Conservation (phyloP, 1,140 invertebrate species). For the Bombyx mandarina region DNA sequence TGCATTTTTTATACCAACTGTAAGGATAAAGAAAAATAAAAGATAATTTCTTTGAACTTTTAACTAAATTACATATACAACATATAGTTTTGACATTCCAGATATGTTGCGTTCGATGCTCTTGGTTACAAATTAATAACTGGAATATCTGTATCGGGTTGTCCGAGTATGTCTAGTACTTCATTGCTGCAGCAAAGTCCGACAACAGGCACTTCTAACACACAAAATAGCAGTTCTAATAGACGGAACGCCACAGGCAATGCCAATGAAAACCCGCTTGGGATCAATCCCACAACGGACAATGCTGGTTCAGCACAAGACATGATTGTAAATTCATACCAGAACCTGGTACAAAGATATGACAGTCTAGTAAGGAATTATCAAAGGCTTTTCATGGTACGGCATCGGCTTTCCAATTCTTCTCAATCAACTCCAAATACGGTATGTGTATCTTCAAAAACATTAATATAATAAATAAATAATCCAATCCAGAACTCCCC, state of each 20-base stretch:
- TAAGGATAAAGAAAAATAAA: neutral
- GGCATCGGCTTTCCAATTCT: slow-evolving; percentile 39
- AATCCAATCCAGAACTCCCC: too few relatives aligned
- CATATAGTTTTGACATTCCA: slow-evolving; percentile 41
- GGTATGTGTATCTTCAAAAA: slow-evolving; percentile 14
- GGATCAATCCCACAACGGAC: slow-evolving; percentile 25
- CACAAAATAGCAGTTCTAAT: slow-evolving; percentile 16
- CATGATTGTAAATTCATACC: slow-evolving; percentile 62
- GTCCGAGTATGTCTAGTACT: slow-evolving; percentile 15
- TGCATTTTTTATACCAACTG: neutral
- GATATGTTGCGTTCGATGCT: slow-evolving; percentile 89
- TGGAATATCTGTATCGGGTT: slow-evolving; percentile 76
- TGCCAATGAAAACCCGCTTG: slow-evolving; percentile 22
- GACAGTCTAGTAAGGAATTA: slow-evolving; percentile 65
- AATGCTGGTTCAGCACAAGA: slow-evolving; percentile 42
- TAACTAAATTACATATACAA: slow-evolving; percentile 1
- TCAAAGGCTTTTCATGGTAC: slow-evolving; percentile 59
- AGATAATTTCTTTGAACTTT: slow-evolving; percentile 2
- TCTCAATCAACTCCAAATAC: slow-evolving; percentile 47
- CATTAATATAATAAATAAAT: too few relatives aligned
- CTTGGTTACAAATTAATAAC: slow-evolving; percentile 88
- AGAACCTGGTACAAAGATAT: slow-evolving; percentile 64
- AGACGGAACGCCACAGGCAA: slow-evolving; percentile 23
- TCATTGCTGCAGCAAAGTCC: slow-evolving; percentile 27
- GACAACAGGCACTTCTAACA: slow-evolving; percentile 12